Evolutionary conservation across 2,113 vertebrate genomes (phyloP), one percentile per base, ranked within the genome.

Genomic region (Plecturocebus donacophilus): DNA sequence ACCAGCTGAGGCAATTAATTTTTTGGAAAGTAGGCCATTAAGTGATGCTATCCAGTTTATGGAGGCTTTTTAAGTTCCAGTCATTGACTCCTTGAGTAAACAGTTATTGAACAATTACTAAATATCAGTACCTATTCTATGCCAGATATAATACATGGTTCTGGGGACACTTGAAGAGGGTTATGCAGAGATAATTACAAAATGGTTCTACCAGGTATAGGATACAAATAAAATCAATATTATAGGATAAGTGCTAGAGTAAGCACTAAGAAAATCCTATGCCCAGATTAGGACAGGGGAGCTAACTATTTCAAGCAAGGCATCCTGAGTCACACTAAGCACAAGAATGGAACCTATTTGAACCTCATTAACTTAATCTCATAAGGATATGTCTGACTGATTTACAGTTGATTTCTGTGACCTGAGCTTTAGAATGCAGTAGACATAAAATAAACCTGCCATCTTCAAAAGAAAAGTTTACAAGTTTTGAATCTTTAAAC

Each of bases 401-500:
- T 27, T 52, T 66, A 80, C 11, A 96, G 40, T 12, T 70, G 17
- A 17, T 85, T 95, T 88, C 58, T 83, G 25, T 87, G 58, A 84
- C 27, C 27, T 96, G 35, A 96, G 42, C 1, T 82, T 93, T 95
- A 54, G 20, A 68, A 64, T 9, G 66, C 1, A 12, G 23, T 81
- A 10, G 1, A 66, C 38, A 73, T 49, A 40, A 91, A 91, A n/a
- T 13, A 71, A 64, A 64, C 61, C 35, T 58, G 32, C 14, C 38
- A 68, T 80, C 38, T 89, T 95, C 49, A 92, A 90, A 89, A 94
- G 54, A 80, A 76, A 73, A 6, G 16, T 66, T 32, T 73, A 40
- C 52, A 91, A 30, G 21, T 52, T 82, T 93, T 86, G 73, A 30
- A 75, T 84, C 75, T 97, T 90, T 32, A 75, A 73, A 92, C 12